These are phyloP conservation scores for Garra rufa DNA, from an alignment of 2,113 vertebrate genomes.

Conservation along the genomic window DNA sequence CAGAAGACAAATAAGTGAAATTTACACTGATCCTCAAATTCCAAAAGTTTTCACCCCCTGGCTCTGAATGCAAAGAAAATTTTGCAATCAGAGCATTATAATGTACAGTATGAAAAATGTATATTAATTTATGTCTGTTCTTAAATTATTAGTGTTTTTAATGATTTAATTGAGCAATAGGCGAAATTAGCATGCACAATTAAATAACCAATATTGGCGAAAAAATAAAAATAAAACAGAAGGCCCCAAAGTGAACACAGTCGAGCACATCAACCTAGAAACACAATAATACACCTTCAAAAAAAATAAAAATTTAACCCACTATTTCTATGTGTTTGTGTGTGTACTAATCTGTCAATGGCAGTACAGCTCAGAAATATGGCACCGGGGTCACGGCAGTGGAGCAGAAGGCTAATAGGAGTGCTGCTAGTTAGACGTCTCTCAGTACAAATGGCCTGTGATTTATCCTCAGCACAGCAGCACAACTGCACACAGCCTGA, in stretches of 20 bases:
- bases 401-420: slow-evolving; percentile 60
- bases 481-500: slow-evolving; percentile 15
- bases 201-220: neutral
- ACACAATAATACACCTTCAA: neutral
- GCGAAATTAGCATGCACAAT: neutral
- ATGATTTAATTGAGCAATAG: neutral
- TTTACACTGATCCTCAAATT: no score
- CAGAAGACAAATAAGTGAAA: no score
- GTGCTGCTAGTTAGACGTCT: slow-evolving; percentile 53
- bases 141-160: neutral
- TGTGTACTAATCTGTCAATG: slow-evolving; percentile 59
- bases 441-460: slow-evolving; percentile 59
- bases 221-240: neutral
- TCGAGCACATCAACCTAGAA: neutral
- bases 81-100: neutral
- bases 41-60: no score
- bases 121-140: neutral
- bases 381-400: slow-evolving; percentile 49
- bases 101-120: neutral
- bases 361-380: slow-evolving; percentile 58
- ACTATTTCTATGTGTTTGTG: slow-evolving; percentile 30
- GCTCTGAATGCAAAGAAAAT: neutral
- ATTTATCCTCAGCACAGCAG: slow-evolving; percentile 55
- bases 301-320: neutral
- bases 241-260: neutral